Base-by-base conservation (phyloP, 2,888 invertebrate genomes). In the Archips xylosteana region DNA sequence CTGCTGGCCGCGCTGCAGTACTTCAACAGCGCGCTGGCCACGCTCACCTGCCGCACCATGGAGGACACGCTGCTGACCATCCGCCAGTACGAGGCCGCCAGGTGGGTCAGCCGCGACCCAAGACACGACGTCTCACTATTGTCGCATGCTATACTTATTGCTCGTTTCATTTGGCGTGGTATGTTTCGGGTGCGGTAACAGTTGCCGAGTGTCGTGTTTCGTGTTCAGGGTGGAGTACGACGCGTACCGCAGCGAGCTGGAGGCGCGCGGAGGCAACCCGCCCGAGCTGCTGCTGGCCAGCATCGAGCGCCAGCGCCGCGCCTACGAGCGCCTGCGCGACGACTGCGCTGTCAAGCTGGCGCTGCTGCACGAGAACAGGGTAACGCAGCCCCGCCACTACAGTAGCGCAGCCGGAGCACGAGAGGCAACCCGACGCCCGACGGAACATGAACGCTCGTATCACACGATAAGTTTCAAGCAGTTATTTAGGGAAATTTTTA, bases 321-420 rank as follows among this genome's bases (percentile, higher is more conserved):
- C 97, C 81, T 99, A 99, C 94, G 99, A 99, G 92, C 97, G 98
- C 79, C 95, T 99, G 76, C 95, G 99, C 68, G 97, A 97, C 75
- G 99, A 99, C 94, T 98, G 99, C 77, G 96, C 97, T 68, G 97
- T 99, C 83, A 99, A 99, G 95, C 96, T 99, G 91, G 97, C 98
- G 90, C 98, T 99, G 92, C 95, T 99, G 82, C 99, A 99, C 92
- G 99, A 99, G 95, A 99, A 99, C 94, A 96, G 98, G 95, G 99
- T 99, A 92, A 36, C 4, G 5, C 36, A 36, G 36, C 36, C 45
- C 8, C 45, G 45, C 45, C 0, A 5, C 8, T 6, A 9, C 6
- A 6, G 45, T 45, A 45, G 0, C 49, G 13, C 36, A 36, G 13
- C 49, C 13, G 49, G 70, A 94, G 98, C 81, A 36, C 36, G 97